Evolutionary conservation across 2,797 vertebrate genomes (phyloP), one percentile per base, ranked within the genome.

Genomic region (Glyptemys insculpta): DNA sequence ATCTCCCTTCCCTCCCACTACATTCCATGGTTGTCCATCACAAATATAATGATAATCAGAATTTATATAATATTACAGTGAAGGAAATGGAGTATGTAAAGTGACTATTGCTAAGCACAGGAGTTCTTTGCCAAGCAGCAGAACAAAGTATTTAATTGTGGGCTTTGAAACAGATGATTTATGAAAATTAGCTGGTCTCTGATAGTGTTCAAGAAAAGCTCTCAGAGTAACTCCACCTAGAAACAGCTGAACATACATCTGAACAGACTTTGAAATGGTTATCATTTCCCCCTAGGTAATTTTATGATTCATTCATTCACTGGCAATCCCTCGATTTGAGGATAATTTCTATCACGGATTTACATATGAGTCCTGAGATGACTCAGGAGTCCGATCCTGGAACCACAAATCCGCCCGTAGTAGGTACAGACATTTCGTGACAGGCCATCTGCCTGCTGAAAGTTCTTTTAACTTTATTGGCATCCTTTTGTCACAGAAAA

Each of bases 41-140:
- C n/a, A 59, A 68, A 90, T 53, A 16, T 53, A 79, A 41, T 52
- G 78, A 47, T 90, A 14, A 96, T 84, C 82, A 96, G 84, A 87
- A 95, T 18, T 79, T 93, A n/a, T 29, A 31, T 23, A 44, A 44
- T 74, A 85, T 52, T 59, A 59, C 11, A 59, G 29, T 74, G 41
- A 72, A n/a, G 81, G 74, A 94, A 86, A 59, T 8, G 80, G 8
- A 92, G 86, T 25, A 74, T 0, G 2, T 56, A 79, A 94, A 74
- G 15, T n/a, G 41, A 11, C 85, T 84, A 88, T 88, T 37, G 78
- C 25, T 52, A 41, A 92, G 27, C 27, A 81, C 1, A 21, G 37
- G 79, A 31, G 3, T 56, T 87, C 65, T 81, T 92, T 79, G 90
- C n/a, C 47, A 79, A 65, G 59, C 57, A 37, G 41, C 72, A 82